Evolutionary conservation across 2,888 invertebrate species (phyloP), one percentile per base, ranked within the genome.

Genomic region (Polydrusus tereticollis): DNA sequence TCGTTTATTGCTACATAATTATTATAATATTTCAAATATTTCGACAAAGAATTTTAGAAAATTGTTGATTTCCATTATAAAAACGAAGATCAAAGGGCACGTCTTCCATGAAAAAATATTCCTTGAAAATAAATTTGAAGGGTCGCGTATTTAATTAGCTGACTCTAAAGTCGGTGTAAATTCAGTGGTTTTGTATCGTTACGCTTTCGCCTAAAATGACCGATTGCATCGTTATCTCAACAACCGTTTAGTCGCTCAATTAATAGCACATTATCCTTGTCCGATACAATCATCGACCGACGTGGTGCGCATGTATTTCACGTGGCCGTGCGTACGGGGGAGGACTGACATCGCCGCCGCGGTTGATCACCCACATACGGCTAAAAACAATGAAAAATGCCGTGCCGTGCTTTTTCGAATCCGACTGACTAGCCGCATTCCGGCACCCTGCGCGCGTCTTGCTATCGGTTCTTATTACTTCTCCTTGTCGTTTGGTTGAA

Each of bases 301-400:
- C 60, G 50, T 68, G 8, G 60, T 26, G 68, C 68, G 60, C 60
- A 68, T 68, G 60, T 36, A 29, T 60, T 68, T 68, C 68, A 68
- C 68, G 60, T 60, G 68, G 68, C 26, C 14, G 50, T 69, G 69
- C 52, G 62, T 69, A 52, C 55, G 62, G 69, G 62, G 62, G 60
- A 52, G 43, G 26, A 0, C 16, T 16, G 47, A 33, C 47, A 29
- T 45, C 14, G 43, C 14, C n/a, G 45, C 43, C 23, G 38, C 38
- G 43, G 59, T 43, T 58, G 58, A 58, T 58, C 41, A 58, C 52
- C 29, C 52, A 55, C 52, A 52, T 55, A 55, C 52, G 52, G 52
- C 52, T 16, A 55, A 52, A 55, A 55, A 55, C 52, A 55, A 55
- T 55, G 29, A 55, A 55, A 55, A 55, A 55, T 29, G 18, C 52